These are phyloP conservation scores for Chaetops frenatus DNA, from an alignment of 2,113 vertebrate genomes.

Conservation along the genomic window DNA sequence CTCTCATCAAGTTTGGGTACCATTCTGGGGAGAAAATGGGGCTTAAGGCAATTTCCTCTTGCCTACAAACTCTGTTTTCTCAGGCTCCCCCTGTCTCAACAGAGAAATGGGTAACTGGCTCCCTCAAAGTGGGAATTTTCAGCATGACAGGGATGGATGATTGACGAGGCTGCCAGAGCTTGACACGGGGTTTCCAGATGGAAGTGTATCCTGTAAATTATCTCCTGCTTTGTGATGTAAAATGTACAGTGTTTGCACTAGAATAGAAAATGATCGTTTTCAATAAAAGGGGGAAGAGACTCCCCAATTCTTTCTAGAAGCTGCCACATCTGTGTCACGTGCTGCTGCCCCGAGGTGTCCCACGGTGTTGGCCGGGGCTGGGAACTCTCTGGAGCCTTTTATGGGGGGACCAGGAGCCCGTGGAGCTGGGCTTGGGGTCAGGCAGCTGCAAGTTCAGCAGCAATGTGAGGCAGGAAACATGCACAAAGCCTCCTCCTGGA, in stretches of 20 bases:
- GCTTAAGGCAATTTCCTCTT: not conserved
- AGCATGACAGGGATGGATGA: not conserved
- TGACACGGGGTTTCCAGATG: conserved; percentile 27
- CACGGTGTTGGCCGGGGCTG: not conserved
- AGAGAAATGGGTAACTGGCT: not conserved
- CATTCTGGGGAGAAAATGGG: not conserved
- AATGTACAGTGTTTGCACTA: conserved; percentile 74
- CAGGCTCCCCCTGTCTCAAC: not conserved
- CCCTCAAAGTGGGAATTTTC: not conserved
- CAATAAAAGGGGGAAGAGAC: conserved; percentile 68
- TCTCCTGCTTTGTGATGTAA: conserved; percentile 72
- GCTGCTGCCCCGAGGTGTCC: not conserved
- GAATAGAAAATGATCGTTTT: conserved; percentile 68
- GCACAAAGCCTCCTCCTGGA: not conserved
- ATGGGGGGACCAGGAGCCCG: not conserved
- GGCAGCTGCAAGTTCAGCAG: not conserved
- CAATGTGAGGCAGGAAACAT: not conserved
- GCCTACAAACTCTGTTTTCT: rapidly evolving
- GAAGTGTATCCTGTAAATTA: conserved; percentile 69
- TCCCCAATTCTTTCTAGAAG: not conserved
- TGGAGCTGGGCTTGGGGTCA: not conserved
- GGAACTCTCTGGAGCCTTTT: not conserved
- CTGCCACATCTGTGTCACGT: not conserved
- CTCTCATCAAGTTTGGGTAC: not conserved
- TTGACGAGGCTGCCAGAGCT: not conserved